Conservation (phyloP, 1,140 invertebrate genomes). For the Agrypnia vestita region DNA sequence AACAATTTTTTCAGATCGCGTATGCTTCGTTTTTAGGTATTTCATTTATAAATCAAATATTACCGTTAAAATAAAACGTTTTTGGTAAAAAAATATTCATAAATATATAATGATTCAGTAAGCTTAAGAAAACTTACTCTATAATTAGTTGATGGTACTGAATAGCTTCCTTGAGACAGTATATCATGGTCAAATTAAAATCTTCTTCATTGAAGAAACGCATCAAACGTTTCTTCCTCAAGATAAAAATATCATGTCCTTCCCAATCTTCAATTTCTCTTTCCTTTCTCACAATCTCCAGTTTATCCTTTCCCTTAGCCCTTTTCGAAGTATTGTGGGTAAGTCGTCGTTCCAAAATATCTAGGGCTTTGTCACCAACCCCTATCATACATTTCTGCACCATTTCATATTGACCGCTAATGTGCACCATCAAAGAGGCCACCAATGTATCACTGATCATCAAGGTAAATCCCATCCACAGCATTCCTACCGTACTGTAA, state of each 20-base stretch:
- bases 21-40: too few species aligned
- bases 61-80: too few species aligned
- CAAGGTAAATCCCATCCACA: conserved; percentile 45
- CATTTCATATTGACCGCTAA: conserved; percentile 54
- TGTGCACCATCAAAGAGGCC: conserved; percentile 54
- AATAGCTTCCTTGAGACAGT: conserved; percentile 49
- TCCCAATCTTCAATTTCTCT: neutral
- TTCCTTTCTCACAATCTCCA: neutral
- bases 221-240: conserved; percentile 43
- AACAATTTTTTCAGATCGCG: too few species aligned
- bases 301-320: neutral
- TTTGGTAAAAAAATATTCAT: neutral
- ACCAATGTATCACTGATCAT: conserved; percentile 56
- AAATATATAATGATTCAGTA: neutral
- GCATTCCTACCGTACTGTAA: conserved; percentile 46
- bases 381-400: conserved; percentile 48
- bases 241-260: neutral
- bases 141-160: conserved; percentile 52
- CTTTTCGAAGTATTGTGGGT: neutral
- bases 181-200: conserved; percentile 37
- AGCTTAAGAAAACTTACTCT: conserved; percentile 22
- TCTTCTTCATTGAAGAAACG: conserved; percentile 49
- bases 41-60: too few species aligned
- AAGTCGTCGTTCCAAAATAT: conserved; percentile 29
- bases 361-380: conserved; percentile 34